phyloP scores from a whole-genome alignment of 2,113 vertebrate genomes.

The Aythya baeri region DNA sequence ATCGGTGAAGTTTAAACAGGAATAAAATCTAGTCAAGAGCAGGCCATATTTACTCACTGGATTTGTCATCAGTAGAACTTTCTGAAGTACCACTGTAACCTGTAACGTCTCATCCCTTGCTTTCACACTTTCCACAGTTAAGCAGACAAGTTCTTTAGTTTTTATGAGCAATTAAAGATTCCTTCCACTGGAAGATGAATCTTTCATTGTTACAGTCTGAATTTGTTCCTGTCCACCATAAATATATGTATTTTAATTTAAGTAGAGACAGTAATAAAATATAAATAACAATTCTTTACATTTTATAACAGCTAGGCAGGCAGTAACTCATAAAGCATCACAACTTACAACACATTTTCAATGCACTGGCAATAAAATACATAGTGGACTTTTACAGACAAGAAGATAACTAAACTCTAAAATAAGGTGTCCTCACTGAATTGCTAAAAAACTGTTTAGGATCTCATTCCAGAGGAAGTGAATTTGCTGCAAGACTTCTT shows the following conservation, averaged over 20 bases:
- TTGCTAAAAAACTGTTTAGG: not conserved
- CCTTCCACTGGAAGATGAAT: not conserved
- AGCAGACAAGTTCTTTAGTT: not conserved
- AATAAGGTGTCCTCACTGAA: constrained; percentile 17
- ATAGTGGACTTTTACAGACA: not conserved
- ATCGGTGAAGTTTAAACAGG: not conserved
- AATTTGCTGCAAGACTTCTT: constrained; percentile 19
- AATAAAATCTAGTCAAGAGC: not conserved
- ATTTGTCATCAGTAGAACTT: not conserved
- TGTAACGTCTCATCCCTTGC: not conserved
- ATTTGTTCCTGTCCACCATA: not conserved
- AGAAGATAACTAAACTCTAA: constrained; percentile 52
- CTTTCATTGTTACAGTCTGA: not conserved
- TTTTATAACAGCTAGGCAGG: not conserved
- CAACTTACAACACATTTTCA: not conserved
- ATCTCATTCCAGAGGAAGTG: constrained; percentile 19
- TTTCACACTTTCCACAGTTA: not conserved
- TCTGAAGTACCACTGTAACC: not conserved
- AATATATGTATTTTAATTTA: not conserved
- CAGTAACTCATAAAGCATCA: not conserved
- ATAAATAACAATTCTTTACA: not conserved
- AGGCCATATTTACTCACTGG: not conserved
- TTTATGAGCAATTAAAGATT: not conserved
- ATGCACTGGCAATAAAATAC: not conserved
- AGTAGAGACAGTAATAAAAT: not conserved